Evolutionary conservation across 2,797 vertebrate species (phyloP).

Genomic region (Myotis vivesi): DNA sequence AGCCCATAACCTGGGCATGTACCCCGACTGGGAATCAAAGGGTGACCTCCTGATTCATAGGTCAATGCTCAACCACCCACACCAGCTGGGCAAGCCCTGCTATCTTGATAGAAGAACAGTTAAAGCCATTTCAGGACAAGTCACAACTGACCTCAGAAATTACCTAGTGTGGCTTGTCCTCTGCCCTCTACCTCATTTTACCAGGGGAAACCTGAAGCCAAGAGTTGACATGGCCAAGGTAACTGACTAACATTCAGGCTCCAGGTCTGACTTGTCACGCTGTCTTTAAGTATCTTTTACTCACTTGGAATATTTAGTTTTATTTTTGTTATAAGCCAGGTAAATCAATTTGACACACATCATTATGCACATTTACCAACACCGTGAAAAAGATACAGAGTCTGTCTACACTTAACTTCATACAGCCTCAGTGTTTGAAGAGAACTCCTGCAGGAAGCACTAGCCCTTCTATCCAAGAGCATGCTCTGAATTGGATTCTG

Average conservation of each 20-base stretch:
- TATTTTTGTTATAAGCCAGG: not conserved
- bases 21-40: no score
- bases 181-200: not conserved
- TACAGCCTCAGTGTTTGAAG: not conserved
- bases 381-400: not conserved
- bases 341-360: not conserved
- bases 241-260: not conserved
- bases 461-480: not conserved
- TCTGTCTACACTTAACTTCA: not conserved
- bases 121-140: not conserved
- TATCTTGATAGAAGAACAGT: not conserved
- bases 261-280: not conserved
- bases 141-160: not conserved
- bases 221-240: not conserved
- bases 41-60: no score
- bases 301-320: slow-evolving; percentile 10
- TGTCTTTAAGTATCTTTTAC: not conserved
- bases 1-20: no score
- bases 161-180: not conserved
- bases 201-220: not conserved
- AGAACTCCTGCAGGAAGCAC: not conserved
- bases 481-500: not conserved
- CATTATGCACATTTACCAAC: not conserved
- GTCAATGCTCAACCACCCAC: no score
- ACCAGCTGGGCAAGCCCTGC: not conserved